phyloP scores from a whole-genome alignment of 2,797 vertebrate species.

The Pogonophryne albipinna region DNA sequence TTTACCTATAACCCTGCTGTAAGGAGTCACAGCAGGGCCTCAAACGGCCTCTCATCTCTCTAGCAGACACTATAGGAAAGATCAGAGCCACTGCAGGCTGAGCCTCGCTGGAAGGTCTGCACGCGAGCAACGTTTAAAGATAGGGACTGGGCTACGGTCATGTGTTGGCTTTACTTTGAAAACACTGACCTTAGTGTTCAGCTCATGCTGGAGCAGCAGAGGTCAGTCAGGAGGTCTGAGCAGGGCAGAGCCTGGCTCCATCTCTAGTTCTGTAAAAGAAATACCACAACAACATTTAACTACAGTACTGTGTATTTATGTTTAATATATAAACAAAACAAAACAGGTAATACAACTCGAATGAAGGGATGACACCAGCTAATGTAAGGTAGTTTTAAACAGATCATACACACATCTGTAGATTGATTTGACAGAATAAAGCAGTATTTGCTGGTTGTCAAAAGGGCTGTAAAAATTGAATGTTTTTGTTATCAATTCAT shows the following conservation, averaged over 20 bases:
- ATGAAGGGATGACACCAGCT: too few relatives aligned
- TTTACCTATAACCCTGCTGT: conserved; percentile 85
- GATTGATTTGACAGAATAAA: too few relatives aligned
- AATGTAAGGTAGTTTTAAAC: not conserved
- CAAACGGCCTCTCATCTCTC: conserved; percentile 86
- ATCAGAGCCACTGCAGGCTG: conserved; percentile 15
- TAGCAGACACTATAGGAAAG: conserved; percentile 80
- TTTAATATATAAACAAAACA: too few relatives aligned
- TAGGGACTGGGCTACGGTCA: not conserved
- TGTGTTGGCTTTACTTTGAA: not conserved
- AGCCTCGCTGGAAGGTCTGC: conserved; percentile 68
- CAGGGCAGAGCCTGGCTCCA: rapidly evolving
- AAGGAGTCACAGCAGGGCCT: conserved; percentile 81
- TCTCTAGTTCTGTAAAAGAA: not conserved
- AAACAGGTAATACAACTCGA: too few relatives aligned
- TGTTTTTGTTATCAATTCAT: too few relatives aligned
- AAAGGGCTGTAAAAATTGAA: too few relatives aligned
- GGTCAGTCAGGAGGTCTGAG: conserved; percentile 28
- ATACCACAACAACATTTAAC: not conserved
- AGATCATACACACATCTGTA: too few relatives aligned
- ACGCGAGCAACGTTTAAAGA: not conserved
- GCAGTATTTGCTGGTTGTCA: too few relatives aligned
- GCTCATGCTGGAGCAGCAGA: not conserved
- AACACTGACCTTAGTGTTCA: not conserved
- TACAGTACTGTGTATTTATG: not conserved